Evolutionary conservation across 2,888 invertebrate species (phyloP), one percentile per base, ranked within the genome.

Genomic region (Pycnomerus fuliginosus): DNA sequence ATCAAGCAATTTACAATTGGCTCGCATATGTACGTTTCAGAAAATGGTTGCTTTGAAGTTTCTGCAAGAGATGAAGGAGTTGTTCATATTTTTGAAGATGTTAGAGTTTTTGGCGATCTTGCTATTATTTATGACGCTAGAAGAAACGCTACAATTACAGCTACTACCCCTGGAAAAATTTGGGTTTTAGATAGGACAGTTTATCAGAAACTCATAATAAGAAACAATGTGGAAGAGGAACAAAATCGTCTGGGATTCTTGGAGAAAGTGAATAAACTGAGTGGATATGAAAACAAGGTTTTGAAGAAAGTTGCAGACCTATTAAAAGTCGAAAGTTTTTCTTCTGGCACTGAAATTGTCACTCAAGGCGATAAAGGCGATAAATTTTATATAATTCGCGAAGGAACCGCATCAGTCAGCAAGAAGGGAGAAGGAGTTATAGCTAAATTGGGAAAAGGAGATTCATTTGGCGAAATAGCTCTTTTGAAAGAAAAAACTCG

Each of bases 121-220:
- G 53, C 60, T 1, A 56, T 62, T 22, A 23, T 62, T 1, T 60
- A 61, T 38, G 93, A 93, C 73, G 92, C 93, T 16, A 91, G 90
- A 63, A 77, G 94, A 48, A 87, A 90, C 53, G 92, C 93, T 1
- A 88, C 92, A 0, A 87, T 95, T 44, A 77, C 81, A 73, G 88
- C 90, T 87, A 85, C 62, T 78, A 86, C 60, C 82, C 78, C 84
- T 60, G 87, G 90, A 8, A 83, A 83, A 62, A 83, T 94, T 56
- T 96, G 95, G 94, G 88, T 86, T 24, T 76, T 96, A 55, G 89
- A 94, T 65, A 78, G 94, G 48, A 77, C 82, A 31, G 87, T 87
- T 4, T 96, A 94, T 72, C 89, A 93, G 62, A 84, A 86, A 55
- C 87, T 95, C 32, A 92, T 92, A 87, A 84, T 92, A 68, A 82